phyloP scores from a whole-genome alignment of 2,797 vertebrate species.

The Tangara arthus region DNA sequence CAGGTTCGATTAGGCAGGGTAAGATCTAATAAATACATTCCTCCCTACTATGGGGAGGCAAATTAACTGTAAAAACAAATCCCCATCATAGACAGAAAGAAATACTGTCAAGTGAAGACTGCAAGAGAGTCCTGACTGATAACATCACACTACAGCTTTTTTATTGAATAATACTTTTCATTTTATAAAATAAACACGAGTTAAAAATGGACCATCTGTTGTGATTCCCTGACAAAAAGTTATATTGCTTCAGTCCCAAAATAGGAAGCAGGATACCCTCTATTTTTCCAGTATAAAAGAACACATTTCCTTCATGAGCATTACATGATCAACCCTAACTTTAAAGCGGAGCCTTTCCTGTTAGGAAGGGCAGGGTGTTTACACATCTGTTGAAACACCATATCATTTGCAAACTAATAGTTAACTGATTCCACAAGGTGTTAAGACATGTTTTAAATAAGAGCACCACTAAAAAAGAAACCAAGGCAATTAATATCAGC shows the following conservation, averaged over 20 bases:
- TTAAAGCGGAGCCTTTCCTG: constrained; percentile 29
- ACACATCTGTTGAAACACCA: constrained; percentile 13
- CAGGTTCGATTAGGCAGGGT: not conserved
- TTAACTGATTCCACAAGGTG: constrained; percentile 11
- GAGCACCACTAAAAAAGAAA: not conserved
- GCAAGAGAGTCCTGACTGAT: not conserved
- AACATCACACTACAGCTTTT: not conserved
- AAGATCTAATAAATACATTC: constrained; percentile 4
- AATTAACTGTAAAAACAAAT: constrained; percentile 48
- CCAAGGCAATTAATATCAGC: not conserved
- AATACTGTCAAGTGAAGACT: not conserved
- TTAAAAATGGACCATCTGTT: not conserved
- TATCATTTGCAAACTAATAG: not conserved
- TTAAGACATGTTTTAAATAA: not conserved
- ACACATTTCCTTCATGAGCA: not conserved
- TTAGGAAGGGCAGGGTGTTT: not conserved
- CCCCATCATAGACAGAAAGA: not conserved
- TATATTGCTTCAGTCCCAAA: not conserved
- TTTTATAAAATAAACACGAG: constrained; percentile 8
- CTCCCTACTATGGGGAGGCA: not conserved
- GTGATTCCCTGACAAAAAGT: not conserved
- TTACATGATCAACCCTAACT: not conserved
- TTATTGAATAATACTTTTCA: not conserved
- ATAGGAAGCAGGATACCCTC: not conserved
- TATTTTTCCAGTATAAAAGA: constrained; percentile 8